Percentiles rank a stretch among this genome's conserved stretches.
Conservation (phyloP, 2,888 invertebrate species). For the Leucoptera coffeella region DNA sequence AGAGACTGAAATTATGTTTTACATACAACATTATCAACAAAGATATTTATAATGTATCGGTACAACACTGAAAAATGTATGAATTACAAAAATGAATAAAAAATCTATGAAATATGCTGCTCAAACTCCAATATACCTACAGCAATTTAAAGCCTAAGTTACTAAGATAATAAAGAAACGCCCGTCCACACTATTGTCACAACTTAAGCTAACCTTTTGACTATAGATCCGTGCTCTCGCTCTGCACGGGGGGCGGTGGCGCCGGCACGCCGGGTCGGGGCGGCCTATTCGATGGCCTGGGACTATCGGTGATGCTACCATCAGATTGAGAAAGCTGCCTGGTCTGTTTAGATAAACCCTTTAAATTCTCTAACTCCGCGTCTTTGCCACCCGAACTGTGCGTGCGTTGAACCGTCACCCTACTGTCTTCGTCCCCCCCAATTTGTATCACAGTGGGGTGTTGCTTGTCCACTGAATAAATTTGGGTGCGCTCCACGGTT, state of each 20-base stretch:
- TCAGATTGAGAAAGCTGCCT: slow-evolving; percentile 53
- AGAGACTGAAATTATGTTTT: no score
- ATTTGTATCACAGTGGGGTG: slow-evolving; percentile 66
- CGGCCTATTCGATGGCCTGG: slow-evolving; percentile 16
- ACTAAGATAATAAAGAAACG: no score
- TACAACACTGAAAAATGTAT: no score
- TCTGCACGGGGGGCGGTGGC: slow-evolving; percentile 5
- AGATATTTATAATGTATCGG: no score
- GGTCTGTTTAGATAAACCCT: slow-evolving; percentile 24
- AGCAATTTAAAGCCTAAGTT: no score
- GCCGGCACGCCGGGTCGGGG: slow-evolving; percentile 18
- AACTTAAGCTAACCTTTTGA: no score
- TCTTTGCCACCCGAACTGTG: slow-evolving; percentile 40
- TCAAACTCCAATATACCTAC: no score
- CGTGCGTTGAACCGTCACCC: slow-evolving; percentile 35
- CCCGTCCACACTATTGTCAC: slow-evolving; percentile 7
- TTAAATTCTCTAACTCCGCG: slow-evolving; percentile 29
- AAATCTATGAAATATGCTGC: no score
- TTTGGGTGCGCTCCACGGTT: slow-evolving; percentile 61
- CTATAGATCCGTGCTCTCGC: slow-evolving; percentile 31
- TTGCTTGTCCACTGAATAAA: slow-evolving; percentile 69
- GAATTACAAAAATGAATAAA: no score
- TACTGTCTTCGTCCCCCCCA: slow-evolving; percentile 20
- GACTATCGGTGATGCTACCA: slow-evolving; percentile 53
- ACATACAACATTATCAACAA: no score